phyloP scores from a whole-genome alignment of 2,888 invertebrate genomes.

The Phyllotreta striolata region DNA sequence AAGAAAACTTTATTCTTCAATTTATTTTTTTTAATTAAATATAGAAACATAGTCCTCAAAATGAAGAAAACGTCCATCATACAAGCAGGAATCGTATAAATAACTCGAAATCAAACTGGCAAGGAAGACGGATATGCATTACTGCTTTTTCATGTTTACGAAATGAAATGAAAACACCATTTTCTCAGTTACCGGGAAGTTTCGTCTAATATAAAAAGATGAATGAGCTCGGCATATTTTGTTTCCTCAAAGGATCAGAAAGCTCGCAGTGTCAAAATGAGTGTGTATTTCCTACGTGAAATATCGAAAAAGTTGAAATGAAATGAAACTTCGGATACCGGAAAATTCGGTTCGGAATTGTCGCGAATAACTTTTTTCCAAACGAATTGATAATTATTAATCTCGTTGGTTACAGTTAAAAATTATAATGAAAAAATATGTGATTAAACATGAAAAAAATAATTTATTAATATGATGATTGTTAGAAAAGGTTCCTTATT shows the following conservation, averaged over 20 bases:
- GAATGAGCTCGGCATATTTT: conserved; percentile 11
- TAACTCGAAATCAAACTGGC: no score
- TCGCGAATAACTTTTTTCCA: neutral
- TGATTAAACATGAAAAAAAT: no score
- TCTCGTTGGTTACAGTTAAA: no score
- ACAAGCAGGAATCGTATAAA: no score
- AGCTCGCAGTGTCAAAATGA: conserved; percentile 12
- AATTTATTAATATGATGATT: no score
- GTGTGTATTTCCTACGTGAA: conserved; percentile 7
- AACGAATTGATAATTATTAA: neutral
- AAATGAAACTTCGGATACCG: neutral
- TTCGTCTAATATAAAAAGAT: conserved; percentile 15
- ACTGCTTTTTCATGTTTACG: conserved; percentile 8
- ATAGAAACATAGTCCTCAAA: no score
- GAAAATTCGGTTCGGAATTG: neutral
- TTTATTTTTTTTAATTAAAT: no score
- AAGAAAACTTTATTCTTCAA: no score
- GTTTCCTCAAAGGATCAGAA: conserved; percentile 19
- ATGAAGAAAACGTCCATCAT: no score
- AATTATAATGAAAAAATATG: no score
- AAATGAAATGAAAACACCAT: conserved; percentile 18
- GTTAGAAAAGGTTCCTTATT: no score
- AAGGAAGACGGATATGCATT: conserved; percentile 9
- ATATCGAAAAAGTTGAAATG: conserved; percentile 17
- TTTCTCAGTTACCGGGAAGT: conserved; percentile 4